Evolutionary conservation across 2,888 invertebrate genomes (phyloP).

Genomic region (Lymantria dispar): DNA sequence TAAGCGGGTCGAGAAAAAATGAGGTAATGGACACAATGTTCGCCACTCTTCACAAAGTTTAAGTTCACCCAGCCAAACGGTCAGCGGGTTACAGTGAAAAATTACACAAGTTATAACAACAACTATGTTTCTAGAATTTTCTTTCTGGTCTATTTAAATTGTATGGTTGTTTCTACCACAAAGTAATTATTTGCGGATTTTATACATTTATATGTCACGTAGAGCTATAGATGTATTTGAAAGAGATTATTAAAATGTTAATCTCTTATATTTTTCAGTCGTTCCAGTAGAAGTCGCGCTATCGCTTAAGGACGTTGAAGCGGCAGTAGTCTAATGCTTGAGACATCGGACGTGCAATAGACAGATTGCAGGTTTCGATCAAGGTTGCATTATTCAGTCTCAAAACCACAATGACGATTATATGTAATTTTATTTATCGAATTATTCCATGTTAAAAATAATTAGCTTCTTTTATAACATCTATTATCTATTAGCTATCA

Average conservation of each 20-base stretch:
- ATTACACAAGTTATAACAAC: slow-evolving; percentile 9
- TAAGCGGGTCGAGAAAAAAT: slow-evolving; percentile 46
- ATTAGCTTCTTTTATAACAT: not conserved
- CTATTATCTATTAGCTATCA: not conserved
- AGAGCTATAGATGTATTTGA: too few relatives aligned
- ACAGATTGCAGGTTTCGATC: not conserved
- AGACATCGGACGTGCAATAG: not conserved
- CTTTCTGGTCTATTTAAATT: too few relatives aligned
- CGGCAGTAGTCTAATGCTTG: not conserved
- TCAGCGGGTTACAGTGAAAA: slow-evolving; percentile 52
- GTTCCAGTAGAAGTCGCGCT: too few relatives aligned
- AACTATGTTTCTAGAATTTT: too few relatives aligned
- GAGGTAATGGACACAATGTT: slow-evolving; percentile 59
- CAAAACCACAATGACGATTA: not conserved
- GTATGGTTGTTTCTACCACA: too few relatives aligned
- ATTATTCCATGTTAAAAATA: not conserved
- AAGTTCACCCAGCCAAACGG: slow-evolving; percentile 34
- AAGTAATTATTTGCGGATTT: too few relatives aligned
- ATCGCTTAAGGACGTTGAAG: not conserved
- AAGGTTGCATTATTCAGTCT: not conserved
- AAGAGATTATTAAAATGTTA: too few relatives aligned
- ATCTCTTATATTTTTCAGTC: too few relatives aligned
- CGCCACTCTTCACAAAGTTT: slow-evolving; percentile 35
- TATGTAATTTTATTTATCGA: not conserved
- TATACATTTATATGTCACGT: too few relatives aligned